Conservation (phyloP, 2,113 vertebrate genomes). For the Ptychochromis oligacanthus region DNA sequence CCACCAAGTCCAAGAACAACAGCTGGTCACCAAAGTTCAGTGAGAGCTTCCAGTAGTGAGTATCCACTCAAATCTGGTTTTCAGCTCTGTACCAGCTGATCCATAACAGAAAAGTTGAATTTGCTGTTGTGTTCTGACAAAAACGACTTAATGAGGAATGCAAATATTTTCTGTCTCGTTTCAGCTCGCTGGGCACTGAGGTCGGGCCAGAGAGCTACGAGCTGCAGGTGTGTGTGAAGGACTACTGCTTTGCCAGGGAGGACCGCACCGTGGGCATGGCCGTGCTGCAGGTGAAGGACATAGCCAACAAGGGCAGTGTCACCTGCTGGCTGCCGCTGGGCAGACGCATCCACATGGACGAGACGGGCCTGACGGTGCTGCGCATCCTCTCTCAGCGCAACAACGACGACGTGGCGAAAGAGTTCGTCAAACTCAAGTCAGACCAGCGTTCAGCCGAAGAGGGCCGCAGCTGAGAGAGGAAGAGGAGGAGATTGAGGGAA, state of each 20-base stretch:
- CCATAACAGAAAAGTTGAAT: background rate
- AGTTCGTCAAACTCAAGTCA: slow-evolving; percentile 97
- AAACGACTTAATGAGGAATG: background rate
- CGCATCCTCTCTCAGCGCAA: slow-evolving; percentile 97
- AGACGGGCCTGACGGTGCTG: slow-evolving; percentile 95
- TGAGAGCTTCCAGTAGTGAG: slow-evolving; percentile 95
- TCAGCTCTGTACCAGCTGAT: background rate
- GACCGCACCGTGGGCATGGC: slow-evolving; percentile 92
- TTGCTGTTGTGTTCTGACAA: background rate
- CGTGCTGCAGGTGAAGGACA: slow-evolving; percentile 91
- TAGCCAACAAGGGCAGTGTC: slow-evolving; percentile 84
- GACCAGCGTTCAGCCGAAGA: slow-evolving; percentile 95
- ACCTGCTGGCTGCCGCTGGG: slow-evolving; percentile 94
- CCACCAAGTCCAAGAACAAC: slow-evolving; percentile 99
- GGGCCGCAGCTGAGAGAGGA: slow-evolving; percentile 78
- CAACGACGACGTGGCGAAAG: slow-evolving; percentile 97
- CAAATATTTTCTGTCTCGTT: background rate
- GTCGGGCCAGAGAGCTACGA: slow-evolving; percentile 94
- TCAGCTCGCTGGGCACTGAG: slow-evolving; percentile 89
- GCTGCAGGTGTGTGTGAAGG: slow-evolving; percentile 97
- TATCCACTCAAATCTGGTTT: slow-evolving; percentile 41
- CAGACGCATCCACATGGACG: slow-evolving; percentile 94
- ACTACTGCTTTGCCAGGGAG: slow-evolving; percentile 97
- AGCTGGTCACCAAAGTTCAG: slow-evolving; percentile 95
- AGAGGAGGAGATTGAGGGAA: background rate